Evolutionary conservation across 2,113 vertebrate genomes (phyloP).

Genomic region (Alouatta palliata): DNA sequence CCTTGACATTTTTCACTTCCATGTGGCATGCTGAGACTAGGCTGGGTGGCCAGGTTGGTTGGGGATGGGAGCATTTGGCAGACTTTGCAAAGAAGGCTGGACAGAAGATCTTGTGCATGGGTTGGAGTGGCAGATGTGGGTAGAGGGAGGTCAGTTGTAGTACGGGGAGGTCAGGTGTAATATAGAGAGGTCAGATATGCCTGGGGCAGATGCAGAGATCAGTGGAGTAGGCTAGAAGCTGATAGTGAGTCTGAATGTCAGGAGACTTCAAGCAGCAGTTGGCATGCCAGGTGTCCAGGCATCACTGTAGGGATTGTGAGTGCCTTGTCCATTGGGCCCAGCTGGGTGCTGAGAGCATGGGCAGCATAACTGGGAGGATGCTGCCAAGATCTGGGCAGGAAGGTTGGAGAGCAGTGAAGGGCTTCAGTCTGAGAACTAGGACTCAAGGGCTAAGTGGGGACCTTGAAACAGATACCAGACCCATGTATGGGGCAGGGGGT

Average conservation of each 20-base stretch:
- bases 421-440: neutral
- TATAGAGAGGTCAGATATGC: neutral
- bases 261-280: neutral
- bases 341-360: neutral
- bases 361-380: neutral
- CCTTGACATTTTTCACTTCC: neutral
- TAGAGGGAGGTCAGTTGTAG: neutral
- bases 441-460: neutral
- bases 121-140: neutral
- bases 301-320: neutral
- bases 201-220: neutral
- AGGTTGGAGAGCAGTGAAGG: neutral
- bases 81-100: neutral
- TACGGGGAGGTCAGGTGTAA: too few relatives aligned
- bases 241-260: neutral
- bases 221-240: neutral
- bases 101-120: neutral
- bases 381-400: neutral
- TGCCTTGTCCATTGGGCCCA: too few relatives aligned
- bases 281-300: neutral
- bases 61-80: neutral
- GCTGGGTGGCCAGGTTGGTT: neutral
- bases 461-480: neutral
- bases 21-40: neutral
- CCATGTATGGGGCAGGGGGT: too few relatives aligned